Evolutionary conservation across 2,113 vertebrate species (phyloP).

Genomic region (Nannospalax galili): DNA sequence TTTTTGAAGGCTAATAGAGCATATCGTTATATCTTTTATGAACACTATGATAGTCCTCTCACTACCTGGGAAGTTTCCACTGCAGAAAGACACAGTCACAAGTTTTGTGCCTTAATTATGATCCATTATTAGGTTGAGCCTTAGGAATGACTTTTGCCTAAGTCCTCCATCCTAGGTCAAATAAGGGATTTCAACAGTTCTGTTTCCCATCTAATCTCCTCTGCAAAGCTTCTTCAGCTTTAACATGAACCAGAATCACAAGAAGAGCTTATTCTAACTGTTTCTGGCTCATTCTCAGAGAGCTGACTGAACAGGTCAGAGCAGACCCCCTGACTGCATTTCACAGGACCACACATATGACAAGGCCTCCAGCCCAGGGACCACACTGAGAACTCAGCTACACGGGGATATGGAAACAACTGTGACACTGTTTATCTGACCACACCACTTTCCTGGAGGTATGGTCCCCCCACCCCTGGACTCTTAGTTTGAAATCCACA

Average conservation of each 20-base stretch:
- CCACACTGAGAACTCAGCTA: background rate
- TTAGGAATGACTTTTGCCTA: constrained; percentile 43
- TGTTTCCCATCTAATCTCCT: background rate
- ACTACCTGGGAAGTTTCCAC: constrained; percentile 26
- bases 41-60: constrained; percentile 8
- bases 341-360: background rate
- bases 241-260: background rate
- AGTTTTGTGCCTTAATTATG: background rate
- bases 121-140: constrained; percentile 15
- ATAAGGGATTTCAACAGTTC: background rate
- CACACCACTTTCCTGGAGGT: background rate
- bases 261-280: background rate
- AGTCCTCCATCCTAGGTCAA: constrained; percentile 16
- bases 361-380: background rate
- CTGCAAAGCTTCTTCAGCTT: background rate
- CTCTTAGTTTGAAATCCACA: background rate
- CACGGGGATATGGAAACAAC: background rate
- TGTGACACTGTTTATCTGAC: background rate
- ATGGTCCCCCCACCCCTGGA: too few species aligned
- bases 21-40: constrained; percentile 32
- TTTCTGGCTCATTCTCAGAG: background rate
- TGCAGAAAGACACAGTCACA: background rate
- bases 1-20: constrained; percentile 42
- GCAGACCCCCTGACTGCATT: background rate
- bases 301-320: background rate